Evolutionary conservation across 2,113 vertebrate species (phyloP).

Genomic region (Suricata suricatta): DNA sequence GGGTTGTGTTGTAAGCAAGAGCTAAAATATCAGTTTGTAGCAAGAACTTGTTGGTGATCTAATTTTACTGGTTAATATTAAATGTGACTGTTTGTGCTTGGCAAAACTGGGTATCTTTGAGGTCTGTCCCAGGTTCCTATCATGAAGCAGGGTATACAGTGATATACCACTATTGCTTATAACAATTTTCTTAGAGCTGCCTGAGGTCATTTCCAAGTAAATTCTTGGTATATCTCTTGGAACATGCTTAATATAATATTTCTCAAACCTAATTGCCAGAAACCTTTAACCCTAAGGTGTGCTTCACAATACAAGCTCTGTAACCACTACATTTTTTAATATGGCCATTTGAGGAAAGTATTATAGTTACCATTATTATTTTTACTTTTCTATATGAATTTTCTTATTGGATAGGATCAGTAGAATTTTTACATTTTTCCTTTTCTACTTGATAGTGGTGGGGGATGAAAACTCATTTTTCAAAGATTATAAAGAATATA

Average conservation of each 20-base stretch:
- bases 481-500: not conserved
- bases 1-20: not conserved
- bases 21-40: not conserved
- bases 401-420: not conserved
- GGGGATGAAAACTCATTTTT: not conserved
- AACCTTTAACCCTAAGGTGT: not conserved
- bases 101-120: not conserved
- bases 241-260: slow-evolving; percentile 27
- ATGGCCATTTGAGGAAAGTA: not conserved
- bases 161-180: not conserved
- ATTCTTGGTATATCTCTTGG: not conserved
- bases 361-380: not conserved
- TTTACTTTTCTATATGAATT: not conserved
- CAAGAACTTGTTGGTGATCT: not conserved
- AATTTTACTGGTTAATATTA: not conserved
- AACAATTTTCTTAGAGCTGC: not conserved
- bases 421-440: not conserved
- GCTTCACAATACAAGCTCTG: not conserved
- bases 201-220: not conserved
- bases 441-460: not conserved
- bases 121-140: not conserved
- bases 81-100: not conserved
- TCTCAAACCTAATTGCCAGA: not conserved
- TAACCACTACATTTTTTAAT: slow-evolving; percentile 7
- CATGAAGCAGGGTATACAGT: not conserved